Base-by-base conservation (phyloP, 1,140 invertebrate genomes). In the Leptoteleia sp. region DNA sequence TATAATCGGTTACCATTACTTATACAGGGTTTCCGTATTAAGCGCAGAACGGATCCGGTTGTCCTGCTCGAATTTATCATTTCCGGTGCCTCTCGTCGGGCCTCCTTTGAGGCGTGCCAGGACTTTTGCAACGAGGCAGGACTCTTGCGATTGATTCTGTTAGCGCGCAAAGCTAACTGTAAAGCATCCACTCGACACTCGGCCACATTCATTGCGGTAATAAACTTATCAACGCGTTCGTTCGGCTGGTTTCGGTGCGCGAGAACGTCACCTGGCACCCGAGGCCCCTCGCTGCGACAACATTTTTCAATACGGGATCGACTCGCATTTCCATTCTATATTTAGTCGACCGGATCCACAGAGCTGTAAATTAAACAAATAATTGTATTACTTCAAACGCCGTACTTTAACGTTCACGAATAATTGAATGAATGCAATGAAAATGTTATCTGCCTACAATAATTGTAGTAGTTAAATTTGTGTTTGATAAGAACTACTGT, bases 171-270 rank as follows among this genome's bases (percentile, higher is more conserved):
- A 40, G 40, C 54, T 80, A 80, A 80, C 78, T 81, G 68, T 81
- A 71, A 76, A 73, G 38, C 37, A 71, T 72, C 38, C 17, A 50
- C 52, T 54, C 33, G 17, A 16, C 15, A 25, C 33, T 50, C 33
- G 50, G 7, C 22, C 40, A 29, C 38, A 33, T 57, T 55, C 52
- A 54, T 38, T 54, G 65, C 59, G 19, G 61, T 73, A 76, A 62
- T 76, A 80, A 80, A 76, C 68, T 80, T 76, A 80, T 80, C 62
- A 76, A 42, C 43, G 57, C 22, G 43, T 59, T 68, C 15, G 52
- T 9, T 17, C 11, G 50, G 27, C 62, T 62, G 61, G 22, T 25
- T 25, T 25, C 6, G 22, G 22, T 6, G 22, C 22, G 22, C 19
- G 50, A 48, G 37, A 75, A 55, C 78, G 68, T 80, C 72, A 80